Conservation (phyloP, 2,113 vertebrate species). For the Orthonyx spaldingii region DNA sequence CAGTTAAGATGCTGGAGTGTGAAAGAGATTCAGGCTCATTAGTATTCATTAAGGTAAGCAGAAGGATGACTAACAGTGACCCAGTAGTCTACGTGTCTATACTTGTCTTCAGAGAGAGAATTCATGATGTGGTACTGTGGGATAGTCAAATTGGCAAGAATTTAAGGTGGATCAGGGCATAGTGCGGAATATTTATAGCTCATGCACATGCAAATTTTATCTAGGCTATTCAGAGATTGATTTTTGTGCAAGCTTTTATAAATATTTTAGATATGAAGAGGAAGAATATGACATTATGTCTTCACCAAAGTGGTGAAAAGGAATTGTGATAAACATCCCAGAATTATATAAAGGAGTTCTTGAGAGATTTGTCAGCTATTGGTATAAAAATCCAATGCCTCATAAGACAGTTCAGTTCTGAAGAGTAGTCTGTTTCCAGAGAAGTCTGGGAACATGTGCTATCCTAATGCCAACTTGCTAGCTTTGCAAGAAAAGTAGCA, state of each 20-base stretch:
- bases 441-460: neutral
- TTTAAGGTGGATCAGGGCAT: neutral
- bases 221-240: neutral
- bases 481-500: neutral
- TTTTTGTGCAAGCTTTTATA: conserved; percentile 1
- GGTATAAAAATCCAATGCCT: neutral
- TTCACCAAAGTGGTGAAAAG: neutral
- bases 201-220: neutral
- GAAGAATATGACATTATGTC: neutral
- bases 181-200: neutral
- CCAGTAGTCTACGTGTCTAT: neutral
- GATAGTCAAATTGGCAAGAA: neutral
- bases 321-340: neutral
- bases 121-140: neutral
- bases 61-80: neutral
- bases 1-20: neutral
- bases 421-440: neutral
- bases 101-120: neutral
- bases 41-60: neutral
- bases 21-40: neutral
- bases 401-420: neutral
- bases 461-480: neutral
- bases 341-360: neutral
- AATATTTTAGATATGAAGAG: neutral
- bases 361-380: neutral